Percentiles rank a stretch among this genome's conserved stretches.
Evolutionary conservation across 2,888 invertebrate species (phyloP).

Genomic region (Hypselothyrea guttata): DNA sequence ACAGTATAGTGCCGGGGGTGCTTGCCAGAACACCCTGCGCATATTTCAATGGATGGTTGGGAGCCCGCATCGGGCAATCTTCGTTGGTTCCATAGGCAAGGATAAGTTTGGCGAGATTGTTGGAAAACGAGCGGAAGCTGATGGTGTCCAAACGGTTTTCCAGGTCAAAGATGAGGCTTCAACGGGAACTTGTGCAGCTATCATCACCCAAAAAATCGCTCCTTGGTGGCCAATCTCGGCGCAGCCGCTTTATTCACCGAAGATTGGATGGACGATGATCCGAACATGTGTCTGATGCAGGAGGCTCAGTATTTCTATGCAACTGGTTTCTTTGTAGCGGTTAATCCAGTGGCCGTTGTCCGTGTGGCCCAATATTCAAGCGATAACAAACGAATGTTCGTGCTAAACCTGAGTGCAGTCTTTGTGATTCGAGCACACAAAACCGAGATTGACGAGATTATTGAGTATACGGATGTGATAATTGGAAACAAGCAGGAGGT

Average conservation of each 20-base stretch:
- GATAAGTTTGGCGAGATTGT: conserved; percentile 57
- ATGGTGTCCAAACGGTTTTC: conserved; percentile 52
- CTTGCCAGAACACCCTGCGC: conserved; percentile 63
- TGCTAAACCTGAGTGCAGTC: conserved; percentile 63
- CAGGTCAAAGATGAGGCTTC: conserved; percentile 41
- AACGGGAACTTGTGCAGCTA: conserved; percentile 59
- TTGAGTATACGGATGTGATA: conserved; percentile 51
- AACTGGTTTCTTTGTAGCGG: conserved; percentile 66
- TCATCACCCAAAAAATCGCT: conserved; percentile 45
- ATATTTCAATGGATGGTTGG: conserved; percentile 62
- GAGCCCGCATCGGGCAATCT: conserved; percentile 36
- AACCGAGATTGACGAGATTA: conserved; percentile 17
- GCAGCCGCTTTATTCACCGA: conserved; percentile 52
- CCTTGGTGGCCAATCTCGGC: conserved; percentile 64
- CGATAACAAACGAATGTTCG: conserved; percentile 24
- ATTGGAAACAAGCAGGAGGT: conserved; percentile 63
- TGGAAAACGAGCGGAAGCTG: conserved; percentile 47
- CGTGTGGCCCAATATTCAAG: conserved; percentile 29
- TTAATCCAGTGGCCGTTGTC: conserved; percentile 28
- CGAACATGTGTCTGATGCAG: conserved; percentile 42
- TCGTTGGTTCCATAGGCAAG: conserved; percentile 51
- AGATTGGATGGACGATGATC: conserved; percentile 46
- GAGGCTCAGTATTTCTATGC: conserved; percentile 45
- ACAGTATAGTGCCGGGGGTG: conserved; percentile 55
- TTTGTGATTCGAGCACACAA: conserved; percentile 52